Percentiles rank a stretch among this genome's conserved stretches.
phyloP scores from a whole-genome alignment of 2,888 invertebrate genomes.

The Harpalus rufipes region DNA sequence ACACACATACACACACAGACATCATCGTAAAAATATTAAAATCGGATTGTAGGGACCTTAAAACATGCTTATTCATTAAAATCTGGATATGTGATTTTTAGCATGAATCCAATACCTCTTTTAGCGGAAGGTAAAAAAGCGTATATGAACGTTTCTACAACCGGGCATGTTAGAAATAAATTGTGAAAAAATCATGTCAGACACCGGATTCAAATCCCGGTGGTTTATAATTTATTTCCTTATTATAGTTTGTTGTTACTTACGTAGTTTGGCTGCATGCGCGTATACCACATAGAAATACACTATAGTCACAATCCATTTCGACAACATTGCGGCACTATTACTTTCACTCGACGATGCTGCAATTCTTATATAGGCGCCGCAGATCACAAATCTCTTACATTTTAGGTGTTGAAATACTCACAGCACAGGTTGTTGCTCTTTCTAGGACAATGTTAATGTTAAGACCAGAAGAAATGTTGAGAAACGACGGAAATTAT shows the following conservation, averaged over 20 bases:
- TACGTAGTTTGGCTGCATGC: slow-evolving; percentile 24
- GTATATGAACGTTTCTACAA: no score
- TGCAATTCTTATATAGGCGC: background rate
- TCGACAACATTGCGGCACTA: slow-evolving; percentile 10
- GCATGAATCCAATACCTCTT: no score
- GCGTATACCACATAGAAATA: background rate
- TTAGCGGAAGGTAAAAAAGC: no score
- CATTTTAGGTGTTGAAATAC: background rate
- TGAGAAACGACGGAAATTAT: background rate
- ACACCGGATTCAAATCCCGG: no score
- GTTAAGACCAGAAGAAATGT: background rate
- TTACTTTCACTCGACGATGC: background rate
- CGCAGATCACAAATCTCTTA: background rate
- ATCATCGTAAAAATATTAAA: no score
- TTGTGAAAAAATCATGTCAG: no score
- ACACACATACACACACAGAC: no score
- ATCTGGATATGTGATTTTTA: no score
- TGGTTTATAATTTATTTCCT: no score
- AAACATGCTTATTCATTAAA: no score
- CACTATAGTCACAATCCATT: slow-evolving; percentile 6
- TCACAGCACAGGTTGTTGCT: background rate
- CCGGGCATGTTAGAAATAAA: no score
- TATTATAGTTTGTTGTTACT: background rate
- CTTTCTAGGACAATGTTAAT: background rate
- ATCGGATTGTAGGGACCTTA: no score